Base-by-base conservation (phyloP, 2,888 invertebrate genomes). In the Crioceris asparagi region DNA sequence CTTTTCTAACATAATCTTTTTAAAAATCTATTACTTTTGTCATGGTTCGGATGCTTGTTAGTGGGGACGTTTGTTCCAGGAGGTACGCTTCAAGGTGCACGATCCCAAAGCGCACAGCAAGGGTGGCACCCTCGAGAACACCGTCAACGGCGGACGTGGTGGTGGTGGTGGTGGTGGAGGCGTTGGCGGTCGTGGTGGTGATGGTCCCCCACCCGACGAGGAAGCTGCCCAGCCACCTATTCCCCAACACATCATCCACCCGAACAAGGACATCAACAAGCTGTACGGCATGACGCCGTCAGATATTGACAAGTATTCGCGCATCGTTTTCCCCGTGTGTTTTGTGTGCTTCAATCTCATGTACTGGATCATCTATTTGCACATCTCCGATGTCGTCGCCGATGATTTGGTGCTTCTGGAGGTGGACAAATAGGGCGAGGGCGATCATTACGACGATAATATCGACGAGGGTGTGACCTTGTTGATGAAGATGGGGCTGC, bases 311-410 rank as follows among this genome's bases (percentile, higher is more conserved):
- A 96, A 96, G 72, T 96, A 96, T 67, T 94, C 94, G 45, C 82
- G 97, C 61, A 91, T 96, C 68, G 84, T 94, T 59, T 98, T 98
- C 68, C 97, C 97, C 38, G 88, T 94, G 57, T 90, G 94, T 72
- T 97, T 97, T 75, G 86, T 96, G 50, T 87, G 94, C 70, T 97
- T 97, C 77, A 97, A 97, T 71, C 79, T 92, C 55, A 91, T 92
- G 91, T 92, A 92, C 72, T 92, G 92, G 92, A 91, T 92, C 68
- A 91, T 92, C 62, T 92, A 92, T 66, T 75, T 92, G 56, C 91
- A 92, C 75, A 91, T 92, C 66, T 90, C 90, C 64, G 91, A 92
- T 73, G 90, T 90, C 60, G 87, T 91, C 58, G 88, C 88, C 67
- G 90, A 91, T 67, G 91, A 90, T 71, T 75, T 91, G 68, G 90